phyloP scores from a whole-genome alignment of 2,797 vertebrate species.

The Hypotaenidia philippensis region DNA sequence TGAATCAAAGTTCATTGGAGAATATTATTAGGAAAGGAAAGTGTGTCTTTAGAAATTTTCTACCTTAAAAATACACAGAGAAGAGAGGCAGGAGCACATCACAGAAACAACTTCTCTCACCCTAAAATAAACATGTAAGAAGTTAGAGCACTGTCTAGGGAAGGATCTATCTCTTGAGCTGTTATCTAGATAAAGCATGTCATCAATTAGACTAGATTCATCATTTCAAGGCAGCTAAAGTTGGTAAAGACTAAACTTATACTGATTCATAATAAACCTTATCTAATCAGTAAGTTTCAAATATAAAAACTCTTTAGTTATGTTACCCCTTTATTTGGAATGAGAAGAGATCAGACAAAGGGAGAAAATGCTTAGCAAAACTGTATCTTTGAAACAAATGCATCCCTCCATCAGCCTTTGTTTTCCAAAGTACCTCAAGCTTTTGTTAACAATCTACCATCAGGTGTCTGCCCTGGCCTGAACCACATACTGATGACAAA shows the following conservation, averaged over 20 bases:
- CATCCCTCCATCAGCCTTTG: background rate
- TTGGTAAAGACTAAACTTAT: background rate
- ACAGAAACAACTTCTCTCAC: background rate
- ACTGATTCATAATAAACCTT: background rate
- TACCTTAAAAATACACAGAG: background rate
- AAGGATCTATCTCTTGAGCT: background rate
- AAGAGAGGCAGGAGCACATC: background rate
- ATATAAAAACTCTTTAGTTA: background rate
- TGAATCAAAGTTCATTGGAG: background rate
- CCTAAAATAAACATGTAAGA: background rate
- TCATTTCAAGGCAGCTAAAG: background rate
- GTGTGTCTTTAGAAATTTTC: background rate
- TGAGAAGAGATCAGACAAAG: background rate
- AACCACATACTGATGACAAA: background rate
- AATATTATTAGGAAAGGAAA: background rate
- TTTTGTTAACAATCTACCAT: background rate
- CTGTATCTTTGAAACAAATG: background rate
- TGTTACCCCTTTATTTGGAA: background rate
- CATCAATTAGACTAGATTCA: background rate
- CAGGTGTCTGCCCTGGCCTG: background rate
- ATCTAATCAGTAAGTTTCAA: background rate
- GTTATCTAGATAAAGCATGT: background rate
- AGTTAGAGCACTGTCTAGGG: background rate
- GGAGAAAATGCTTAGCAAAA: background rate
- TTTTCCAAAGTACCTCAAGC: background rate